These are phyloP conservation scores for Apocrypta bakeri DNA, from an alignment of 1,140 invertebrate genomes.

Conservation along the genomic window DNA sequence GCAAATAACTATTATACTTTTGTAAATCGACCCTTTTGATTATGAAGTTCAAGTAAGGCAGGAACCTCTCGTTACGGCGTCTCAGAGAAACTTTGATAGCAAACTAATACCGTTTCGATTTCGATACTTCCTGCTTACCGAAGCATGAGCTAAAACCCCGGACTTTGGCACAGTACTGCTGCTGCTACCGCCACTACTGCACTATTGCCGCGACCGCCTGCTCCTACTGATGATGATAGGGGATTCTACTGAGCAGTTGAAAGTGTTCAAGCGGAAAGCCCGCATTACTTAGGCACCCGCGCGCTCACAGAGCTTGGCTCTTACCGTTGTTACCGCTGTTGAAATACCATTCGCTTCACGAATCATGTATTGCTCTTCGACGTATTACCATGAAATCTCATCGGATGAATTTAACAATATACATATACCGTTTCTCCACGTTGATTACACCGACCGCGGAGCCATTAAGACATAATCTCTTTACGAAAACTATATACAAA, in stretches of 20 bases:
- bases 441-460: background rate
- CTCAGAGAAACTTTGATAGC: constrained; percentile 17
- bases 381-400: background rate
- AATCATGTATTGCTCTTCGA: constrained; percentile 15
- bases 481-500: too few relatives aligned
- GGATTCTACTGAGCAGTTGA: constrained; percentile 21
- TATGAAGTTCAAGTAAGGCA: background rate
- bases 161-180: background rate
- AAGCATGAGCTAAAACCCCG: constrained; percentile 4
- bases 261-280: constrained; percentile 35
- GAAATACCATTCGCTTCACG: background rate
- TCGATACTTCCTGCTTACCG: constrained; percentile 37
- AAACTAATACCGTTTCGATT: constrained; percentile 43
- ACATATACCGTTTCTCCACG: background rate
- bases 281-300: constrained; percentile 30
- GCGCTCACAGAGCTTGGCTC: background rate
- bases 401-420: background rate
- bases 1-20: background rate
- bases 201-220: background rate
- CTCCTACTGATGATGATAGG: constrained; percentile 13
- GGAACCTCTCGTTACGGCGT: background rate
- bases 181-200: too few relatives aligned
- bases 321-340: background rate
- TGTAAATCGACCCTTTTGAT: constrained; percentile 2
- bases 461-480: background rate